A percentile compares a stretch with the other conserved stretches of the same genome.
These are phyloP conservation scores for Amphimallon solstitiale DNA, from an alignment of 2,888 invertebrate species.

Conservation along the genomic window DNA sequence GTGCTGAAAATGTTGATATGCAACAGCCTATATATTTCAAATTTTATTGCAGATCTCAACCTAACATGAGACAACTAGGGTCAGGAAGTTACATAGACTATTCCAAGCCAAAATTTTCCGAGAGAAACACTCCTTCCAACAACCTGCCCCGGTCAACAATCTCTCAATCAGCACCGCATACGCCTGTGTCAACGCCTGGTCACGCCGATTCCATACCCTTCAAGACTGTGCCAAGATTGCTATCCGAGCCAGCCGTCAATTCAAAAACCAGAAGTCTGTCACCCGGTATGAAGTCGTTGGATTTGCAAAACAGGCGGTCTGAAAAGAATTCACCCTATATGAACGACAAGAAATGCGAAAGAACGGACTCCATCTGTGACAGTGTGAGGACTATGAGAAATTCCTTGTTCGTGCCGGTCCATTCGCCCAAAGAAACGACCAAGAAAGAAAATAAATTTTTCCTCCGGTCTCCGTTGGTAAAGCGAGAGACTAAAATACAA, in stretches of 20 bases:
- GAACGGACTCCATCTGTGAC: conserved; percentile 35
- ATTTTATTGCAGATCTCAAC: conserved; percentile 57
- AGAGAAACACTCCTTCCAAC: conserved; percentile 55
- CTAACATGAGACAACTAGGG: conserved; percentile 61
- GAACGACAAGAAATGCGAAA: conserved; percentile 45
- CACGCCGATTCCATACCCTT: conserved; percentile 53
- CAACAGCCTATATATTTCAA: conserved; percentile 2
- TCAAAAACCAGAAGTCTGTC: conserved; percentile 49
- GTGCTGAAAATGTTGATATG: too few species aligned
- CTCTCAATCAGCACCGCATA: conserved; percentile 63
- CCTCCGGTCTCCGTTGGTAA: conserved; percentile 57
- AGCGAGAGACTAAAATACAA: conserved; percentile 50
- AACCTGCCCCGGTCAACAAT: conserved; percentile 55
- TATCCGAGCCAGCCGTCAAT: conserved; percentile 59
- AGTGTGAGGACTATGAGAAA: conserved; percentile 49
- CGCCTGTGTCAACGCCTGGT: conserved; percentile 59
- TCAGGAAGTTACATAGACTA: conserved; percentile 59
- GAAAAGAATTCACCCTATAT: conserved; percentile 49
- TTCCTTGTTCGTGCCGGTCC: conserved; percentile 53
- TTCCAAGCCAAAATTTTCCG: conserved; percentile 58
- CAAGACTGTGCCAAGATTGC: conserved; percentile 58
- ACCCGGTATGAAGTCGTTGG: conserved; percentile 51
- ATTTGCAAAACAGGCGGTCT: conserved; percentile 42
- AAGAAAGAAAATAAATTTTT: conserved; percentile 59
- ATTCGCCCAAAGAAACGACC: conserved; percentile 55